These are phyloP conservation scores for Malacosoma neustria DNA, from an alignment of 2,888 invertebrate species.

Conservation along the genomic window DNA sequence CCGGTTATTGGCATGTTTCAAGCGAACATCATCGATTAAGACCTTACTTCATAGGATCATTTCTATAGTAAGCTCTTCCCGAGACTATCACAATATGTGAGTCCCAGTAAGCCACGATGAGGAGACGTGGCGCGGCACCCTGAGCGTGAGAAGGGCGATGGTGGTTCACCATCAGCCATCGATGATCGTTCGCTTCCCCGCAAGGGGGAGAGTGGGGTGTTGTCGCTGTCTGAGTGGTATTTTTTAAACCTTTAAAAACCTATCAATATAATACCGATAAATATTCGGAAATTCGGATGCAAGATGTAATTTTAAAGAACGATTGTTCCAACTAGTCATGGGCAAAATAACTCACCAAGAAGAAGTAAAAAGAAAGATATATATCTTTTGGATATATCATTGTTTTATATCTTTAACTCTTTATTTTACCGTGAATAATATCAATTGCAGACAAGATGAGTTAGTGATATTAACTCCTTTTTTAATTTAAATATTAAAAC, in stretches of 20 bases:
- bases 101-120: conserved; percentile 14
- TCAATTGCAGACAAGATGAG: too few relatives aligned
- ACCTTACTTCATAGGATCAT: conserved; percentile 27
- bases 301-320: too few relatives aligned
- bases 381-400: too few relatives aligned
- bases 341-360: too few relatives aligned
- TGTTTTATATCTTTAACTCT: too few relatives aligned
- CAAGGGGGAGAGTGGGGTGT: conserved; percentile 16
- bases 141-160: conserved; percentile 19
- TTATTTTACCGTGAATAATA: too few relatives aligned
- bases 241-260: conserved; percentile 1
- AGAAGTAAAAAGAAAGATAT: too few relatives aligned
- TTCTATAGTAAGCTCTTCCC: conserved; percentile 26
- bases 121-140: conserved; percentile 18
- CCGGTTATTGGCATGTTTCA: neutral
- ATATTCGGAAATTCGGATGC: too few relatives aligned
- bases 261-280: too few relatives aligned
- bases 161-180: conserved; percentile 10
- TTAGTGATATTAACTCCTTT: too few relatives aligned
- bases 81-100: conserved; percentile 18
- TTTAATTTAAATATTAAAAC: too few relatives aligned
- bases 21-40: conserved; percentile 7
- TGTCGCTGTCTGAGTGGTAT: conserved; percentile 23
- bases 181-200: conserved; percentile 22
- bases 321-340: too few relatives aligned